Conservation (phyloP, 1,140 invertebrate genomes). For the Lepidurus couesii region DNA sequence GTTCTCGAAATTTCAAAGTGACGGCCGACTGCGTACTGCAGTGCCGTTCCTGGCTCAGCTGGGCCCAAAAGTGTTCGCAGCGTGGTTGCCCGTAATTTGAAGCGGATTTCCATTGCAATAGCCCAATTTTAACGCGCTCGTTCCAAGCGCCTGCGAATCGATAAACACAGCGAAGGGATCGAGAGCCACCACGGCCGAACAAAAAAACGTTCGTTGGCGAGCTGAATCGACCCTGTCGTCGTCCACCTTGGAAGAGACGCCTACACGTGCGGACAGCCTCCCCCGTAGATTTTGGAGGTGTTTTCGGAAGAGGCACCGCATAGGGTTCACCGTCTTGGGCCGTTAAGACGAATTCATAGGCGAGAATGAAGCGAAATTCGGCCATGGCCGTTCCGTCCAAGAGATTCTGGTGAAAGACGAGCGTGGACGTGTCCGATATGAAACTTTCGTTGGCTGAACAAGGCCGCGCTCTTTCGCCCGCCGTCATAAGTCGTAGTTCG, state of each 20-base stretch:
- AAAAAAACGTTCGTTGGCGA: slow-evolving; percentile 74
- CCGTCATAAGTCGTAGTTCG: slow-evolving; percentile 20
- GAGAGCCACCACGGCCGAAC: slow-evolving; percentile 68
- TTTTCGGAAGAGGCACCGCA: slow-evolving; percentile 49
- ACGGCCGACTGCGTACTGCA: slow-evolving; percentile 41
- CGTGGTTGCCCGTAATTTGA: slow-evolving; percentile 38
- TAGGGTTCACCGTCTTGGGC: slow-evolving; percentile 60
- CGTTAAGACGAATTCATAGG: slow-evolving; percentile 78
- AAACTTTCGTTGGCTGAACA: slow-evolving; percentile 32
- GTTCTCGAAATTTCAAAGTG: slow-evolving; percentile 62
- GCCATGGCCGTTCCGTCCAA: slow-evolving; percentile 58
- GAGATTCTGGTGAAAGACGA: slow-evolving; percentile 30
- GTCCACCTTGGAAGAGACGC: slow-evolving; percentile 41
- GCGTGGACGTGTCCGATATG: slow-evolving; percentile 22
- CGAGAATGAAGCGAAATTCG: slow-evolving; percentile 66
- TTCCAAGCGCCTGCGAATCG: slow-evolving; percentile 63
- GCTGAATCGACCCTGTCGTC: slow-evolving; percentile 53
- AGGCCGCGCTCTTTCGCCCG: slow-evolving; percentile 11
- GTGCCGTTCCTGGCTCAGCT: slow-evolving; percentile 40
- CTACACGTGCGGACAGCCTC: slow-evolving; percentile 40
- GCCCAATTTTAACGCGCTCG: slow-evolving; percentile 57
- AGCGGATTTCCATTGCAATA: slow-evolving; percentile 48
- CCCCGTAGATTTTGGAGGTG: background rate
- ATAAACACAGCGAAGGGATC: slow-evolving; percentile 66
- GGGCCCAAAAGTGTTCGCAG: slow-evolving; percentile 48